A percentile compares a stretch with the other conserved stretches of the same genome.
Conservation (phyloP, 2,888 invertebrate species). For the Icerya purchasi region DNA sequence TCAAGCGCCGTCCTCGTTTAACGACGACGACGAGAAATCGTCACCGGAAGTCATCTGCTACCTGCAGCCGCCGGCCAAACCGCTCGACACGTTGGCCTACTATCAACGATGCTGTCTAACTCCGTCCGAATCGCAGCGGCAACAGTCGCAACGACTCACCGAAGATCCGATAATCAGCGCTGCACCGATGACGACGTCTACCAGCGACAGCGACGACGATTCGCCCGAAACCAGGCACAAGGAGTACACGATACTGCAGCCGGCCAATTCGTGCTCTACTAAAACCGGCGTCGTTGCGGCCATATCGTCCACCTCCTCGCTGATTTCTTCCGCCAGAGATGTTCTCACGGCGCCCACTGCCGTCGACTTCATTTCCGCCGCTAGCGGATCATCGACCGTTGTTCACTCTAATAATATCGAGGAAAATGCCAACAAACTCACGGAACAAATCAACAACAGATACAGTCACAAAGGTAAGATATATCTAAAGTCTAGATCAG, state of each 20-base stretch:
- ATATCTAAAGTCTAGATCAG: no score
- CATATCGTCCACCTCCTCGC: slow-evolving; percentile 34
- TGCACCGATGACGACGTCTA: not conserved
- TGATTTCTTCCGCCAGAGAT: no score
- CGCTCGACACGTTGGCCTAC: not conserved
- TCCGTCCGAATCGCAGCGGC: not conserved
- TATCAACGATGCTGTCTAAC: slow-evolving; percentile 19
- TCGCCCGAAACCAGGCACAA: slow-evolving; percentile 33
- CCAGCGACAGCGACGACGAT: slow-evolving; percentile 9
- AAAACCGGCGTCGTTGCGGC: slow-evolving; percentile 51
- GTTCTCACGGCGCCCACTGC: no score
- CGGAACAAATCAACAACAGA: no score
- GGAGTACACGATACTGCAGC: slow-evolving; percentile 71
- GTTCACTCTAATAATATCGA: no score
- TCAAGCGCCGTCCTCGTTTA: slow-evolving; percentile 8
- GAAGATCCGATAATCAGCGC: slow-evolving; percentile 15
- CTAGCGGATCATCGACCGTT: no score
- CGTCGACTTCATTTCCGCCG: no score
- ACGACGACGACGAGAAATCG: no score
- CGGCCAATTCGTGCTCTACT: slow-evolving; percentile 51
- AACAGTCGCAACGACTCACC: not conserved
- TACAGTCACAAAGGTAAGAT: no score
- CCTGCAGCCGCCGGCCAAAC: slow-evolving; percentile 25
- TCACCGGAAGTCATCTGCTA: slow-evolving; percentile 22
- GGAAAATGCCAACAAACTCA: no score